Percentiles rank a stretch among this genome's conserved stretches.
Conservation (phyloP, 2,888 invertebrate genomes). For the Hypomecis atomaria region DNA sequence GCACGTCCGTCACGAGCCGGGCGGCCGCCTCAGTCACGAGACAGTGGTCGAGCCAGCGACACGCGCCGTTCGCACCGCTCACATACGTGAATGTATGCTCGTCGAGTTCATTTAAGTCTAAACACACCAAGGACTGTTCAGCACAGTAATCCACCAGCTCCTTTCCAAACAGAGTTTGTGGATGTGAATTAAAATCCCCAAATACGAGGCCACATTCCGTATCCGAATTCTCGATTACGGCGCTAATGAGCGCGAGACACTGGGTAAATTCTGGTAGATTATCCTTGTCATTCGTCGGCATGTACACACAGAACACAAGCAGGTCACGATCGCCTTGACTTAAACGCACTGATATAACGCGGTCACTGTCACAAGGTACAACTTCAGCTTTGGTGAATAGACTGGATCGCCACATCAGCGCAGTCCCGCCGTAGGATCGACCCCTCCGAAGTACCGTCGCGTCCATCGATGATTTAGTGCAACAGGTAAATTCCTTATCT, state of each 20-base stretch:
- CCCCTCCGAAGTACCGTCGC: slow-evolving; percentile 26
- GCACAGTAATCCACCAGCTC: not conserved
- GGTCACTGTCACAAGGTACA: slow-evolving; percentile 18
- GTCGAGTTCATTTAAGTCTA: not conserved
- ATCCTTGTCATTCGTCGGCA: not conserved
- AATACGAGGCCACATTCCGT: not conserved
- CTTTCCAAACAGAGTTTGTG: slow-evolving; percentile 1
- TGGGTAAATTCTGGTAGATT: slow-evolving; percentile 3
- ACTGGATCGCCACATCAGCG: slow-evolving; percentile 30
- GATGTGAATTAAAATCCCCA: not conserved
- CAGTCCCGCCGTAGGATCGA: slow-evolving; percentile 34
- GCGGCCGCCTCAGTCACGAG: not conserved
- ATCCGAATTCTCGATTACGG: not conserved
- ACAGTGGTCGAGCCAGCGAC: slow-evolving; percentile 7
- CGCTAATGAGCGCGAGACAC: not conserved
- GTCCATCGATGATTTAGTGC: slow-evolving; percentile 34
- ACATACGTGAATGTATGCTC: not conserved
- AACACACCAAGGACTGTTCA: not conserved
- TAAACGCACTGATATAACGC: not conserved
- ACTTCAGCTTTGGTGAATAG: slow-evolving; percentile 24
- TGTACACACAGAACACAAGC: not conserved
- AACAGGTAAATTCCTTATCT: slow-evolving; percentile 28
- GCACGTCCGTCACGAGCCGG: not conserved
- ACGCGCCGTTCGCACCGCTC: not conserved
- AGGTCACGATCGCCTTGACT: not conserved